phyloP scores from a whole-genome alignment of 2,113 vertebrate species.

The Scopus umbretta region DNA sequence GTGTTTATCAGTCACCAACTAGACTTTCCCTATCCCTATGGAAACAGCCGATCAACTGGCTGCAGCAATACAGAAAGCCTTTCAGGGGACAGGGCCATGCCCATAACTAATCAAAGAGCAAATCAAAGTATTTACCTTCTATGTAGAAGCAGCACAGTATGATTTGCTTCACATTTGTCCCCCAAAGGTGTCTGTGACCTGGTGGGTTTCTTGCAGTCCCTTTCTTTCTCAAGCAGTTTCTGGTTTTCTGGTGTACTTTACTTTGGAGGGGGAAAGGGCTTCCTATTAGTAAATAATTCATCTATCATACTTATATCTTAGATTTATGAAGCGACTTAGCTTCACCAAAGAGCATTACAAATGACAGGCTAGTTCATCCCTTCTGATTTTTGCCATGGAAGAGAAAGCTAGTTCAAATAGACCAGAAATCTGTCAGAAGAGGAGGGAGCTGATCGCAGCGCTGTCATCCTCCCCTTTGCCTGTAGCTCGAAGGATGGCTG shows the following conservation, averaged over 20 bases:
- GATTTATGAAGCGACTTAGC: not conserved
- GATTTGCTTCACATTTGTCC: not conserved
- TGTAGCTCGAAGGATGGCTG: not conserved
- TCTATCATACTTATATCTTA: not conserved
- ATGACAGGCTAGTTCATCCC: not conserved
- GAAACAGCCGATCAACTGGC: not conserved
- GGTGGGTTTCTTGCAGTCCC: not conserved
- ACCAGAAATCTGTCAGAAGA: not conserved
- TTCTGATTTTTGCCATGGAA: constrained; percentile 25
- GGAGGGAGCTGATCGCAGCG: not conserved
- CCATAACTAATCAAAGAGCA: not conserved
- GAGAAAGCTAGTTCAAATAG: not conserved
- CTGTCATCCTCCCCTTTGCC: not conserved
- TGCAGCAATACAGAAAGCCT: not conserved
- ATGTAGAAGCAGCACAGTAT: not conserved
- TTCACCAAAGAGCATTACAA: constrained; percentile 40
- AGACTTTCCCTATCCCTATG: not conserved
- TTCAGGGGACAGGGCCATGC: not conserved
- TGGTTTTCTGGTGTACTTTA: not conserved
- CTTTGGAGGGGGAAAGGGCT: not conserved
- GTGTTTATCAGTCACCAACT: not conserved
- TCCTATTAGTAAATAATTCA: constrained; percentile 38
- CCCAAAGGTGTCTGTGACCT: not conserved
- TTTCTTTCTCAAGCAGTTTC: not conserved
- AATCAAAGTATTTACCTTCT: not conserved